Conservation (phyloP, 2,113 vertebrate species). For the Scatophagus argus region DNA sequence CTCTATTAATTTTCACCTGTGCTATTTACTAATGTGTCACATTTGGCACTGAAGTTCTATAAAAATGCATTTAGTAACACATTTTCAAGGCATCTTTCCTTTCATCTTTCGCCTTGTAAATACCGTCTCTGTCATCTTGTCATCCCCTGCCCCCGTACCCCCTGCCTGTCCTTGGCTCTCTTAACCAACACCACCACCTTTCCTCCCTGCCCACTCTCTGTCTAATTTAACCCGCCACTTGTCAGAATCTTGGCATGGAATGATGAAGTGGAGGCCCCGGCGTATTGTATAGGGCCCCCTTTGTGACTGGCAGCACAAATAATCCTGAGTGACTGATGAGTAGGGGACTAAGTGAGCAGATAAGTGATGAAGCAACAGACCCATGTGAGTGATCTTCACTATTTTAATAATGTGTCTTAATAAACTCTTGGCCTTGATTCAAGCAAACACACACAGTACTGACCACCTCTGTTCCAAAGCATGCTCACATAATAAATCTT, state of each 20-base stretch:
- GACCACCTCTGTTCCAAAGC: not conserved
- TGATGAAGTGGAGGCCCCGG: constrained; percentile 57
- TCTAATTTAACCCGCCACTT: constrained; percentile 66
- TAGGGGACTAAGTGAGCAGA: constrained; percentile 48
- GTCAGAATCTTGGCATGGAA: constrained; percentile 69
- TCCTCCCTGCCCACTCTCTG: constrained; percentile 45
- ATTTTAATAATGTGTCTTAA: constrained; percentile 49
- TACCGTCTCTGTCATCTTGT: constrained; percentile 48
- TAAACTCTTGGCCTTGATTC: constrained; percentile 36
- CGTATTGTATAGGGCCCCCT: constrained; percentile 48
- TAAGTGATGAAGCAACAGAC: constrained; percentile 49
- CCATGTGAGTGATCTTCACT: constrained; percentile 45
- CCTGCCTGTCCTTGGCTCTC: constrained; percentile 24
- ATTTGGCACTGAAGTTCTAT: too few relatives aligned
- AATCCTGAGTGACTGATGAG: constrained; percentile 71
- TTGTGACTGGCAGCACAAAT: constrained; percentile 58
- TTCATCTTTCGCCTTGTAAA: constrained; percentile 57
- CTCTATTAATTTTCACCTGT: too few relatives aligned
- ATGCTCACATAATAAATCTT: not conserved
- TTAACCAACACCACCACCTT: constrained; percentile 13
- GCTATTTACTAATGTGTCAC: too few relatives aligned
- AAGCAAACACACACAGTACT: constrained; percentile 10
- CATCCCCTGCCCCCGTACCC: too few relatives aligned
- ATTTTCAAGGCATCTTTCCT: too few relatives aligned
- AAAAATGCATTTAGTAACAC: too few relatives aligned